phyloP scores from a whole-genome alignment of 30 jellyfish, hydroid and myxozoan species.

The Aurelia sp. region DNA sequence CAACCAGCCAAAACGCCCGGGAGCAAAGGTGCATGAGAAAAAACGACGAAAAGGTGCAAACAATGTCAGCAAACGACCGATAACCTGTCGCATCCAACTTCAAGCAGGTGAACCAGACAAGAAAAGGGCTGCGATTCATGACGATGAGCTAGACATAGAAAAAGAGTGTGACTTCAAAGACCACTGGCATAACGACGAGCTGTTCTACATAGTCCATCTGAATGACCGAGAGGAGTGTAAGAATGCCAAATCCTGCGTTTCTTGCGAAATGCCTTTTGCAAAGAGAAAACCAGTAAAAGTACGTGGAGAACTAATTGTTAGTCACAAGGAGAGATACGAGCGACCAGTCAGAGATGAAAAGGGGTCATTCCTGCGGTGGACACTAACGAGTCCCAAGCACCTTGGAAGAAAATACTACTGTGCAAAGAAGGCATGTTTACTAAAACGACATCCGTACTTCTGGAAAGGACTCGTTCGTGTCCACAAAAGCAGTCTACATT shows the following conservation, averaged over 20 bases:
- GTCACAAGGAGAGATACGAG: conserved; percentile 6
- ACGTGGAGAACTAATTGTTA: not conserved
- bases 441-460: not conserved
- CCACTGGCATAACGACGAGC: not conserved
- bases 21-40: too few relatives aligned
- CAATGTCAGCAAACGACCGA: too few relatives aligned
- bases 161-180: not conserved
- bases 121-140: too few relatives aligned
- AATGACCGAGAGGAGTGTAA: not conserved
- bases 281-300: not conserved
- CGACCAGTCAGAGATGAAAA: conserved; percentile 1
- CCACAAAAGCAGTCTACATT: not conserved
- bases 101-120: too few relatives aligned
- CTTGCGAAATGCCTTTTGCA: conserved; percentile 12
- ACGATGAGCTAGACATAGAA: too few relatives aligned
- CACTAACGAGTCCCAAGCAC: not conserved
- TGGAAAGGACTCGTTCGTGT: conserved; percentile 6
- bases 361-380: not conserved
- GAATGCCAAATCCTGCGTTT: not conserved
- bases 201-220: not conserved
- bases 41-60: too few relatives aligned
- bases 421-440: not conserved
- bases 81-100: too few relatives aligned
- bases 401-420: not conserved
- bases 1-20: too few relatives aligned